phyloP scores from a whole-genome alignment of 2,888 invertebrate genomes.

The Lycocerus yunnanus region DNA sequence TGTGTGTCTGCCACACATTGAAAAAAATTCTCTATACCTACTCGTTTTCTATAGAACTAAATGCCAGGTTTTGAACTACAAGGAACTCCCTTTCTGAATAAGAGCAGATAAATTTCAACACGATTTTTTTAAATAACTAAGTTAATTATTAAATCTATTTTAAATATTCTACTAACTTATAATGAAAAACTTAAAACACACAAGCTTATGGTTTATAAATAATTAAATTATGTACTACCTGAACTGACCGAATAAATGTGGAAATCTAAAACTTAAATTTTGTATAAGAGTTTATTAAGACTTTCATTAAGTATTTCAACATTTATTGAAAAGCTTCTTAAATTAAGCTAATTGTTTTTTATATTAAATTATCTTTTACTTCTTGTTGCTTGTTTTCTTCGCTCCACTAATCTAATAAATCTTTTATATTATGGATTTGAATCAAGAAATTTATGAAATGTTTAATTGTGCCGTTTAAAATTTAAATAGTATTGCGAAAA shows the following conservation, averaged over 20 bases:
- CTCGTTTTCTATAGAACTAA: too few relatives aligned
- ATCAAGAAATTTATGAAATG: background rate
- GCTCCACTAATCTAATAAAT: background rate
- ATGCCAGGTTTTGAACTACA: too few relatives aligned
- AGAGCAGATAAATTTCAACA: too few relatives aligned
- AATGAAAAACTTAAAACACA: too few relatives aligned
- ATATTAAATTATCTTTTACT: background rate
- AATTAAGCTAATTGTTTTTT: background rate
- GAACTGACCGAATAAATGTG: background rate
- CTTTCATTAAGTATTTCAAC: background rate
- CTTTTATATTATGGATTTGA: background rate
- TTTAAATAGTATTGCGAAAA: background rate
- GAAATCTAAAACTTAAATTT: background rate
- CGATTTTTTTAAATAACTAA: too few relatives aligned
- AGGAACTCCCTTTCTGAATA: too few relatives aligned
- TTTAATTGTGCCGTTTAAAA: background rate
- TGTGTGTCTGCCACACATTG: too few relatives aligned
- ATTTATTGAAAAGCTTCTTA: too few relatives aligned
- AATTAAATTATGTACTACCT: background rate
- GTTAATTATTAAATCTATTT: too few relatives aligned
- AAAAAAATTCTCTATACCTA: too few relatives aligned
- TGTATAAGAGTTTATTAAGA: background rate
- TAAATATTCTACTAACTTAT: too few relatives aligned
- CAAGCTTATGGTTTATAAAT: background rate
- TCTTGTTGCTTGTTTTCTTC: background rate